These are phyloP conservation scores for Napeogenes inachia DNA, from an alignment of 2,888 invertebrate species.

Conservation along the genomic window DNA sequence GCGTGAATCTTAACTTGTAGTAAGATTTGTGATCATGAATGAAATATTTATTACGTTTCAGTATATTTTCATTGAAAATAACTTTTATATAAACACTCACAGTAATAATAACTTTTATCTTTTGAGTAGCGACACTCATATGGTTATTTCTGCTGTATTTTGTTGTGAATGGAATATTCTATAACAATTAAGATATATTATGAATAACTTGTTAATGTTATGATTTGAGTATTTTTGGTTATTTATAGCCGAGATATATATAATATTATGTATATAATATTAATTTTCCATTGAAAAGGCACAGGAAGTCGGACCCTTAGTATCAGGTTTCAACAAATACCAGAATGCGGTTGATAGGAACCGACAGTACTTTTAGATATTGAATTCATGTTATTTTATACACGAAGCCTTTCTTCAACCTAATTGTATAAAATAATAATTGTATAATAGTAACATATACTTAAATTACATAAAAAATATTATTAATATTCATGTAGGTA, in stretches of 20 bases:
- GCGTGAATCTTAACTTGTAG: slow-evolving; percentile 22
- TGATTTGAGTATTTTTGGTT: neutral
- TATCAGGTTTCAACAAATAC: slow-evolving; percentile 29
- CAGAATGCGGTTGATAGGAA: slow-evolving; percentile 26
- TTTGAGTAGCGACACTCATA: slow-evolving; percentile 27
- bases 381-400: slow-evolving; percentile 27
- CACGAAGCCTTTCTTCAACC: slow-evolving; percentile 27
- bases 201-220: neutral
- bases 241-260: neutral
- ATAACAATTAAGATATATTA: neutral
- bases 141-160: slow-evolving; percentile 22
- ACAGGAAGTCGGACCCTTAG: slow-evolving; percentile 27
- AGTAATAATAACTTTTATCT: slow-evolving; percentile 25
- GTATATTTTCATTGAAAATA: too few species aligned
- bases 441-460: too few species aligned
- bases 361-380: slow-evolving; percentile 20
- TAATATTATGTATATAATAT: neutral
- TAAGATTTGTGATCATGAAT: slow-evolving; percentile 26
- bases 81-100: slow-evolving; percentile 29
- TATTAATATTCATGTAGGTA: neutral
- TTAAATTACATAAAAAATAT: neutral
- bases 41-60: slow-evolving; percentile 16
- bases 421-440: neutral
- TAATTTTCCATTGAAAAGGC: slow-evolving; percentile 14
- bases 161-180: slow-evolving; percentile 39